Conservation (phyloP, 2,797 vertebrate species). For the Sebastes variabilis region DNA sequence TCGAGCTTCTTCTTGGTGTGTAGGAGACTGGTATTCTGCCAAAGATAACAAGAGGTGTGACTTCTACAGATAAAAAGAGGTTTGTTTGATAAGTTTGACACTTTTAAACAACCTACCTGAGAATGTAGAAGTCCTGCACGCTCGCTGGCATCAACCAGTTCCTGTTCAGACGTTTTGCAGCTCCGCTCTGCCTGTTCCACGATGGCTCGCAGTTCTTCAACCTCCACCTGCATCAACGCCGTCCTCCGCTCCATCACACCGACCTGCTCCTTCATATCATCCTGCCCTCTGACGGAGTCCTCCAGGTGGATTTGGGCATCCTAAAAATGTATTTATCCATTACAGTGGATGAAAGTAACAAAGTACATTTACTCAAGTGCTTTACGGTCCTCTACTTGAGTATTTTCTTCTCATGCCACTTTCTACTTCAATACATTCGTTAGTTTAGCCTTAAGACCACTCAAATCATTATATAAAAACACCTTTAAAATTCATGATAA, state of each 20-base stretch:
- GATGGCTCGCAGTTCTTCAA: slow-evolving; percentile 85
- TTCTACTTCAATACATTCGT: no score
- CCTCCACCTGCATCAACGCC: slow-evolving; percentile 86
- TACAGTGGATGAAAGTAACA: not conserved
- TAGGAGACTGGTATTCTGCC: slow-evolving; percentile 83
- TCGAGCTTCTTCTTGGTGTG: slow-evolving; percentile 86
- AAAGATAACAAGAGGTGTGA: not conserved
- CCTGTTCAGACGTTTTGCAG: slow-evolving; percentile 61
- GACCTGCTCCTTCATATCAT: slow-evolving; percentile 90
- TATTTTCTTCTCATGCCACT: no score
- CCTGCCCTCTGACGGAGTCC: slow-evolving; percentile 82
- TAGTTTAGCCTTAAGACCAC: not conserved
- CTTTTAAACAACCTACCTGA: slow-evolving; percentile 34
- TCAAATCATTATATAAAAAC: not conserved
- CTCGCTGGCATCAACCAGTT: slow-evolving; percentile 64
- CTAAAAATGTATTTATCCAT: slow-evolving; percentile 56
- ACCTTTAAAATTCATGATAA: not conserved
- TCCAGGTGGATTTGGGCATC: slow-evolving; percentile 90
- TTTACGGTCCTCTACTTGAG: no score
- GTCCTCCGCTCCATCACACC: slow-evolving; percentile 86
- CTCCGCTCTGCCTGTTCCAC: slow-evolving; percentile 65
- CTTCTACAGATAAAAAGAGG: not conserved
- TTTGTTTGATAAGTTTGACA: accelerated
- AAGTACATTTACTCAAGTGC: not conserved
- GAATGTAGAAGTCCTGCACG: slow-evolving; percentile 78